These are phyloP conservation scores for Chromobotia macracanthus DNA, from an alignment of 2,797 vertebrate species.

Conservation along the genomic window DNA sequence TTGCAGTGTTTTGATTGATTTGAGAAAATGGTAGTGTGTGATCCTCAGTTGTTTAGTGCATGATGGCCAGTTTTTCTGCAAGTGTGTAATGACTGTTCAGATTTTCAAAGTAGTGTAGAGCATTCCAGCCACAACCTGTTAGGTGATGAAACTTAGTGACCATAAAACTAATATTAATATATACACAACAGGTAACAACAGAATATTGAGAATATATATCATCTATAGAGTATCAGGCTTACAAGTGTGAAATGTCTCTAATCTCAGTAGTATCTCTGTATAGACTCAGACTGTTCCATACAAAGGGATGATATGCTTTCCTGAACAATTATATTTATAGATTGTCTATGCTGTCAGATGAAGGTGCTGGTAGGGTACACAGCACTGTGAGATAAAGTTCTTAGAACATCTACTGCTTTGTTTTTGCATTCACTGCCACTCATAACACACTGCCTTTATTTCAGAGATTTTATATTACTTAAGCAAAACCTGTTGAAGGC, in stretches of 20 bases:
- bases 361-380: conserved; percentile 26
- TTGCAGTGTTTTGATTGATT: too few relatives aligned
- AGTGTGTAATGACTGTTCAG: too few relatives aligned
- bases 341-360: conserved; percentile 39
- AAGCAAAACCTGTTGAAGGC: not conserved
- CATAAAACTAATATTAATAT: too few relatives aligned
- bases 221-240: not conserved
- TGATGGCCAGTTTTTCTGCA: too few relatives aligned
- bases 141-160: not conserved
- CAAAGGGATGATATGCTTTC: conserved; percentile 59
- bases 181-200: not conserved
- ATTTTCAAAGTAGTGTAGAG: too few relatives aligned
- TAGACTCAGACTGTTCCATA: conserved; percentile 58
- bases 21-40: too few relatives aligned
- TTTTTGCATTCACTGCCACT: not conserved
- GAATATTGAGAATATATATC: not conserved
- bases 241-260: conserved; percentile 48
- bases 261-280: conserved; percentile 58
- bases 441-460: conserved; percentile 11
- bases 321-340: conserved; percentile 51
- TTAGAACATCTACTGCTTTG: conserved; percentile 26
- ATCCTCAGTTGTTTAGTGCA: too few relatives aligned
- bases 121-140: too few relatives aligned
- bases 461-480: not conserved
- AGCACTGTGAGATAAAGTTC: conserved; percentile 24